Evolutionary conservation across 92 coral and sea anemone species (phyloP), one percentile per base, ranked within the genome.

Genomic region (Phymanthus crucifer): DNA sequence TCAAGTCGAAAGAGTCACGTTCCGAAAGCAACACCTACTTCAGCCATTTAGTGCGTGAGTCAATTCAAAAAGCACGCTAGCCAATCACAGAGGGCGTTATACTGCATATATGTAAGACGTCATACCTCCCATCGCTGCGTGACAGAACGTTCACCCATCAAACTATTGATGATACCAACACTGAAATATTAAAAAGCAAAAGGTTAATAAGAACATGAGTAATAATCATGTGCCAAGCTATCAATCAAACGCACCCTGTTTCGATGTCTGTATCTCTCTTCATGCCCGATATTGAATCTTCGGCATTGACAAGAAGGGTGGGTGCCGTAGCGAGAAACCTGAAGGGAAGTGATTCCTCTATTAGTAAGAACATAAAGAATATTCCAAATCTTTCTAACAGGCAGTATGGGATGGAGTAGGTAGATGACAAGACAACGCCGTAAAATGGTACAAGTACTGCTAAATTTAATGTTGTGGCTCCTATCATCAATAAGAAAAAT

Each of bases 101-200:
- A 50, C 32, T 77, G 19, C 14, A 0, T 14, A 43, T 43, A 43
- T 0, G 10, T 43, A 43, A 10, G 18, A 14, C 37, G 17, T 9
- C 74, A 61, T 87, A 95, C 98, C 94, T 95, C 98, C 98, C 98
- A 95, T 84, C 97, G 89, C 70, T 95, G 98, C 13, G 98, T 95
- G 14, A 95, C 97, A 32, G 97, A 92, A 10, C 94, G 85, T 77
- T 92, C 98, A 40, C 98, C 98, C 95, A 92, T 90, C 66, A 95
- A 75, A 12, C 93, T 83, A 87, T 92, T 92, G 65, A 95, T 85
- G 66, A 95, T 73, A 24, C 98, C 97, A 78, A 95, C 80, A 40
- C 98, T 95, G 80, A 27, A 36, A 76, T 0, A 57, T 21, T n/a
- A 14, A 72, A 32, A 26, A 46, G 29, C 27, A 29, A 12, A n/a